A percentile compares a stretch with the other conserved stretches of the same genome.
These are phyloP conservation scores for Phrynosoma blainvillii DNA, from an alignment of 2,113 vertebrate species.

Conservation along the genomic window DNA sequence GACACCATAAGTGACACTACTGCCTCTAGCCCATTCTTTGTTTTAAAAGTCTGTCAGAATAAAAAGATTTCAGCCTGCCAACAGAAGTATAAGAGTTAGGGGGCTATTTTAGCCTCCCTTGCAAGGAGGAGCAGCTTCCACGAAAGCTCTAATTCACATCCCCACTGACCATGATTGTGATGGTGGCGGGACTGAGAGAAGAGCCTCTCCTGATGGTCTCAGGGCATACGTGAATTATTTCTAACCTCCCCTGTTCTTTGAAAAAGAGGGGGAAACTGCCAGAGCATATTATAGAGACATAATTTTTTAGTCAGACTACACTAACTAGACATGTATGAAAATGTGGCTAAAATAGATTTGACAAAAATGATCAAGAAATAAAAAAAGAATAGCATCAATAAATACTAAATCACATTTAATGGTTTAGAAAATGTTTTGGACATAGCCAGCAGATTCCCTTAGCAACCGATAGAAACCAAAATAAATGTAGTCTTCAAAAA, in stretches of 20 bases:
- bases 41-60: too few relatives aligned
- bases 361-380: slow-evolving; percentile 5
- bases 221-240: slow-evolving; percentile 16
- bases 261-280: background rate
- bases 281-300: background rate
- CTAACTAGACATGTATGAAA: background rate
- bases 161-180: too few relatives aligned
- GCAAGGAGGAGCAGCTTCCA: too few relatives aligned
- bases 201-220: too few relatives aligned
- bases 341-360: background rate
- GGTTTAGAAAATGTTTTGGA: slow-evolving; percentile 15
- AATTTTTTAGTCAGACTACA: background rate
- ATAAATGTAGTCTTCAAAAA: slow-evolving; percentile 24
- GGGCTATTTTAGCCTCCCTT: too few relatives aligned
- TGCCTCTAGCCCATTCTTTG: too few relatives aligned
- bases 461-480: slow-evolving; percentile 27
- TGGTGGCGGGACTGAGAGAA: too few relatives aligned
- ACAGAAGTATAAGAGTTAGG: too few relatives aligned
- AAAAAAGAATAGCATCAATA: background rate
- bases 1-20: too few relatives aligned
- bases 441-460: background rate
- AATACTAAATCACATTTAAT: slow-evolving; percentile 20
- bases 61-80: too few relatives aligned
- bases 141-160: too few relatives aligned
- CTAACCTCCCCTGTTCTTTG: slow-evolving; percentile 32